Base-by-base conservation (phyloP, 2,888 invertebrate species). In the Baccha elongata region DNA sequence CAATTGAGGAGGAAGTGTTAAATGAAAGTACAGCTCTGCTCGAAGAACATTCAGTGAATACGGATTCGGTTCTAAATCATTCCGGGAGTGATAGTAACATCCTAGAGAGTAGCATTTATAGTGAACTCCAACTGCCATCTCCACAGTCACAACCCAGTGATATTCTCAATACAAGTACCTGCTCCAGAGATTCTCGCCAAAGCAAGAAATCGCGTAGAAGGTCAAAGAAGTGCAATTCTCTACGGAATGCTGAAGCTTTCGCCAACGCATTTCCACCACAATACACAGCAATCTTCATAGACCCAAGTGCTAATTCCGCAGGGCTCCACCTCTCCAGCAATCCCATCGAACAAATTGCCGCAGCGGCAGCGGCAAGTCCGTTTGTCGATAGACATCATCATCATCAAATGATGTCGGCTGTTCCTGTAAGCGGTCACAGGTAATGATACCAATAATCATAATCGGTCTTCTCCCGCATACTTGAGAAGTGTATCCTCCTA, bases 281-380 rank as follows among this genome's bases (percentile, higher is more conserved):
- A 37, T 90, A 90, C 50, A 87, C 89, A 4, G 87, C 90, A 67
- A 89, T 90, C 68, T 90, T 88, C 75, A 71, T 90, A 71, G 90
- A 90, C 42, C 81, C 81, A 19, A 81, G 67, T 50, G 67, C 81
- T 15, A 81, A 75, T 52, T 40, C 81, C 7, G 71, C 67, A 48
- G 67, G 60, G 62, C 60, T 81, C 11, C 52, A 58, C 11, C 58
- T 81, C 2, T 60, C 81, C 7, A 71, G 53, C 60, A 81, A 46
- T 37, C 75, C 81, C 5, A 81, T 81, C 1, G 81, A 75, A 53
- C 81, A 81, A 71, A 81, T 81, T 46, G 75, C 81, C 13, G 81
- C 81, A 23, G 81, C 81, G 4, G 81, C 81, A 40, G 75, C 81
- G 19, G 75, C 81, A 0, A 81, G 75, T 53, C 81, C 81, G 15